Conservation (phyloP, 2,888 invertebrate species). For the Carpatolechia fugitivella region DNA sequence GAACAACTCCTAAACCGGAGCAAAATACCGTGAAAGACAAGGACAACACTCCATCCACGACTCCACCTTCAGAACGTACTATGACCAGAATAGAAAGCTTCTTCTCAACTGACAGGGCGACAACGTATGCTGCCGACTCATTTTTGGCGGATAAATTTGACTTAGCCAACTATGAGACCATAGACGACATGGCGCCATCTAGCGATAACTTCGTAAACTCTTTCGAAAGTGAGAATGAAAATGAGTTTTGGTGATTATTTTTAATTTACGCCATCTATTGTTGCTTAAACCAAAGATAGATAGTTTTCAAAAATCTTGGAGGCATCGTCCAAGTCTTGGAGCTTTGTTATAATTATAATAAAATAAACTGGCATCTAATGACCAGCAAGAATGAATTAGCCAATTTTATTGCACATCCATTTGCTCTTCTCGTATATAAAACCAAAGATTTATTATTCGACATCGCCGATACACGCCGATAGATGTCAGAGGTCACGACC, state of each 20-base stretch:
- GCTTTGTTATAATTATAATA: too few species aligned
- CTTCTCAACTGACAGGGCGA: constrained; percentile 59
- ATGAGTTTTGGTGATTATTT: constrained; percentile 30
- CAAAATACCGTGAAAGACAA: background rate
- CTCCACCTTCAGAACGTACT: constrained; percentile 17
- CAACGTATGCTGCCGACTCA: constrained; percentile 54
- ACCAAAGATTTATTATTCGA: constrained; percentile 7
- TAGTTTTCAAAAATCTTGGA: too few species aligned
- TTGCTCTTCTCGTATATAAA: background rate
- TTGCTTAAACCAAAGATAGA: too few species aligned
- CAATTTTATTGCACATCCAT: background rate
- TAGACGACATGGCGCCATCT: constrained; percentile 40
- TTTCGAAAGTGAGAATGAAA: constrained; percentile 38
- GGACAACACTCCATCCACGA: background rate
- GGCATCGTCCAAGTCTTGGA: too few species aligned
- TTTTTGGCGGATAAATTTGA: constrained; percentile 69
- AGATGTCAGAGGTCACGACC: background rate
- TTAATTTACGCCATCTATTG: too few species aligned
- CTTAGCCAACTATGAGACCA: constrained; percentile 53
- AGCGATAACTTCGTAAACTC: constrained; percentile 45
- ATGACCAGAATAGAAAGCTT: constrained; percentile 43
- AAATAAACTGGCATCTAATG: too few species aligned
- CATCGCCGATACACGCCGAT: background rate
- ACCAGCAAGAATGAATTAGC: too few species aligned
- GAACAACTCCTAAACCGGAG: constrained; percentile 14